Base-by-base conservation (phyloP, 2,888 invertebrate species). In the Flexamia atlantica region DNA sequence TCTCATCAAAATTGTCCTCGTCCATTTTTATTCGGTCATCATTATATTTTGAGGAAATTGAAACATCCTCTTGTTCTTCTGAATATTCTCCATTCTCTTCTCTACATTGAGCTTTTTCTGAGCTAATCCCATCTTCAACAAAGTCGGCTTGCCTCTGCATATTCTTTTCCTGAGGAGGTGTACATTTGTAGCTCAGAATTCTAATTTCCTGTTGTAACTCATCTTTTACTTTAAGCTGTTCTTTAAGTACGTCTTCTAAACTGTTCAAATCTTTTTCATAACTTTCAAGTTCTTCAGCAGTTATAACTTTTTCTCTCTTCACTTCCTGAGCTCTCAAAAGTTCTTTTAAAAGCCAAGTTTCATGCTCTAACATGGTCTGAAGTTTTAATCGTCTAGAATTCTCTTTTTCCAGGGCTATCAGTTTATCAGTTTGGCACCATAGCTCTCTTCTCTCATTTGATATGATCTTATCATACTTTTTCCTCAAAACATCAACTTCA, bases 291-390 rank as follows among this genome's bases (percentile, higher is more conserved):
- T 79, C 79, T 57, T 28, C 36, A 7, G 28, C 36, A n/a, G 79
- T 53, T n/a, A 79, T 20, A n/a, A 20, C 28, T 23, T 79, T 79
- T 30, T 57, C 79, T 50, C 57, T 79, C 17, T 79, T 53, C 1
- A 32, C 36, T 17, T 30, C 20, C 10, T 53, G 50, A 5, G 12
- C n/a, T 50, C 57, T 53, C 36, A 79, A 20, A 20, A 53, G 79
- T 30, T 53, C 57, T 10, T 32, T 57, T 28, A 79, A 17, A 28
- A 32, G 30, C 36, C 46, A 30, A 12, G 32, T 36, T 23, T 79
- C 79, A 57, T 79, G 79, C 23, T 79, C 79, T 9, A 79, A 50
- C 79, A 79, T 57, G 20, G 57, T 57, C 23, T 79, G 79, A 5
- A 79, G 32, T 57, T 36, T 53, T 17, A 79, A 20, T 7, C 57